Evolutionary conservation across 2,113 vertebrate genomes (phyloP).

Genomic region (Muscicapa adusta): DNA sequence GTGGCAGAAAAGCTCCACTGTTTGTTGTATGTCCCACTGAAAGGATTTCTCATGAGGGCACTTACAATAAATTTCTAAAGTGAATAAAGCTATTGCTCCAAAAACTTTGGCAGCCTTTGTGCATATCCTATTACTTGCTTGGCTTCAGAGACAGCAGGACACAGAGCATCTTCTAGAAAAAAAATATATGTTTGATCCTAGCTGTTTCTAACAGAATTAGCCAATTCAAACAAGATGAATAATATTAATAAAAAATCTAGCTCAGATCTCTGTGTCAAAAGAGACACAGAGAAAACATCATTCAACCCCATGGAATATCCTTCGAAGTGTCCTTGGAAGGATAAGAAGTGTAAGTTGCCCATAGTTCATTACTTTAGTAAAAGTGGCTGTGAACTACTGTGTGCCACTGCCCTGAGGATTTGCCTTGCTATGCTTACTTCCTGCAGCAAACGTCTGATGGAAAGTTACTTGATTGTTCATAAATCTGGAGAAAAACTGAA

Average conservation of each 20-base stretch:
- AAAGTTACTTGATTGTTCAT: background rate
- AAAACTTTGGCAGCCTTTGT: background rate
- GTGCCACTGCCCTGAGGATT: background rate
- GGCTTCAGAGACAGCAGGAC: background rate
- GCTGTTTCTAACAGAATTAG: background rate
- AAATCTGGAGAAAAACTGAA: background rate
- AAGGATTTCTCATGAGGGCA: background rate
- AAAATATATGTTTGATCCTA: background rate
- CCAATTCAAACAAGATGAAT: background rate
- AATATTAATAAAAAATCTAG: background rate
- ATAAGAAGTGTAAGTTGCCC: background rate
- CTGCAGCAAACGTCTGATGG: background rate
- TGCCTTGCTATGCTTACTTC: background rate
- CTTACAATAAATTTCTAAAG: background rate
- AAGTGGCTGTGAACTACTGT: background rate
- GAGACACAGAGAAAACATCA: background rate
- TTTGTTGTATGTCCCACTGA: background rate
- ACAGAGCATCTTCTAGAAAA: background rate
- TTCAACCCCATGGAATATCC: background rate
- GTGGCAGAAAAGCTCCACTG: fast-evolving
- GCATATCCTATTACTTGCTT: background rate
- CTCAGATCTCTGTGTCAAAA: background rate
- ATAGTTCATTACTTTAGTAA: background rate
- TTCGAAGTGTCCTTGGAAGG: background rate
- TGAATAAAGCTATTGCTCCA: background rate